These are phyloP conservation scores for Odobenus rosmarus DNA, from an alignment of 2,113 vertebrate genomes.

Conservation along the genomic window DNA sequence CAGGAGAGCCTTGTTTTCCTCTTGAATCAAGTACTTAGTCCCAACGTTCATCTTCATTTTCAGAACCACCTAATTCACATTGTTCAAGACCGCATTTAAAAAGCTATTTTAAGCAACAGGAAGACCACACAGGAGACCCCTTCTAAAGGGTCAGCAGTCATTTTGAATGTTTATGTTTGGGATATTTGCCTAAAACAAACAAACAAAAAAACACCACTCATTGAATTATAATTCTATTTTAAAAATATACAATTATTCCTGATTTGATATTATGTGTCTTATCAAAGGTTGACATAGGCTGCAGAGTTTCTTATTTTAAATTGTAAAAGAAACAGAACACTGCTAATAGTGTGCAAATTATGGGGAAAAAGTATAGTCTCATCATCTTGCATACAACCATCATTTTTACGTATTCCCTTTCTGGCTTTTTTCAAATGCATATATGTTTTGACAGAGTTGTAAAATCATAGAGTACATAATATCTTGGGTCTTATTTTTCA, in stretches of 20 bases:
- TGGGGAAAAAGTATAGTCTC: background rate
- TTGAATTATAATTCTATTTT: background rate
- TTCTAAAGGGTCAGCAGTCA: background rate
- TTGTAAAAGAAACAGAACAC: background rate
- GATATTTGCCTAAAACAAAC: background rate
- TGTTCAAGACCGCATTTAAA: background rate
- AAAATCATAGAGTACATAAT: background rate
- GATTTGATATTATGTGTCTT: background rate
- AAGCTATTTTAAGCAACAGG: background rate
- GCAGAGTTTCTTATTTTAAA: slow-evolving; percentile 6
- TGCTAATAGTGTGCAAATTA: background rate
- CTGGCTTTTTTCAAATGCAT: background rate
- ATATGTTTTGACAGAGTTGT: background rate
- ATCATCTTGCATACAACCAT: background rate
- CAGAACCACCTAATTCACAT: background rate
- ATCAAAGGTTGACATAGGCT: background rate
- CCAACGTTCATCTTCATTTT: background rate
- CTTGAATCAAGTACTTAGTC: background rate
- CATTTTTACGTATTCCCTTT: background rate
- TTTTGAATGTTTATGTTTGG: background rate
- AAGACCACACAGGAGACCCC: background rate
- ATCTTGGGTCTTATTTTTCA: background rate
- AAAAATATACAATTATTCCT: slow-evolving; percentile 1
- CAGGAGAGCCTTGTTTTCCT: background rate
- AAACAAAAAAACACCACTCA: background rate